These are phyloP conservation scores for Limnothrissa miodon DNA, from an alignment of 2,113 vertebrate species.

Conservation along the genomic window DNA sequence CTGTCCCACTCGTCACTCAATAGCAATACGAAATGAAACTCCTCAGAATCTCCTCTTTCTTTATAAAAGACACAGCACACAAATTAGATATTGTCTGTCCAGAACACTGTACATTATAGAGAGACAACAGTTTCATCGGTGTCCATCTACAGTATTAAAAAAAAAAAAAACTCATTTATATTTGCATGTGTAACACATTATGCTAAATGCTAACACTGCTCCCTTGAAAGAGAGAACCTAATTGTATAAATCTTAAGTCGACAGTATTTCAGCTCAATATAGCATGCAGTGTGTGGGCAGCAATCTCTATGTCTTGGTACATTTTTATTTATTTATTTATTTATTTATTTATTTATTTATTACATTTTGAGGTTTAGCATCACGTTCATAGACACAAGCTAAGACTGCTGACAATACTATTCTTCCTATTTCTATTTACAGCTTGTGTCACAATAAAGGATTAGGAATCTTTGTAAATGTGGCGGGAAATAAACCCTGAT, in stretches of 20 bases:
- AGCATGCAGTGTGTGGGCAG: background rate
- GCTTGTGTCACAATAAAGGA: background rate
- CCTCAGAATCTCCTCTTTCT: too few relatives aligned
- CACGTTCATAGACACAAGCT: background rate
- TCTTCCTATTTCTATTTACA: background rate
- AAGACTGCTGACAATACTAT: background rate
- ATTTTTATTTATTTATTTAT: background rate
- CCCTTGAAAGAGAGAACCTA: background rate
- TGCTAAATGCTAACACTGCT: background rate
- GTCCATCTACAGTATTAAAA: background rate
- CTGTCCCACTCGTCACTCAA: background rate
- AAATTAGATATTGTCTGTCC: too few relatives aligned
- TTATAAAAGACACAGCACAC: too few relatives aligned
- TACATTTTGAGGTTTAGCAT: background rate
- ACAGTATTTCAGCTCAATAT: background rate
- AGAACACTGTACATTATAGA: background rate
- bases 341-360: background rate
- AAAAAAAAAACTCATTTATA: background rate
- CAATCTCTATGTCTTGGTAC: background rate
- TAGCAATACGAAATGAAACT: background rate
- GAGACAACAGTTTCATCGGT: background rate
- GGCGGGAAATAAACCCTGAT: conserved; percentile 5
- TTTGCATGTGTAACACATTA: background rate
- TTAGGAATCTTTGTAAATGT: background rate
- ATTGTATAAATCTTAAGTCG: background rate